phyloP scores from a whole-genome alignment of 2,113 vertebrate species.

The Bos taurus region DNA sequence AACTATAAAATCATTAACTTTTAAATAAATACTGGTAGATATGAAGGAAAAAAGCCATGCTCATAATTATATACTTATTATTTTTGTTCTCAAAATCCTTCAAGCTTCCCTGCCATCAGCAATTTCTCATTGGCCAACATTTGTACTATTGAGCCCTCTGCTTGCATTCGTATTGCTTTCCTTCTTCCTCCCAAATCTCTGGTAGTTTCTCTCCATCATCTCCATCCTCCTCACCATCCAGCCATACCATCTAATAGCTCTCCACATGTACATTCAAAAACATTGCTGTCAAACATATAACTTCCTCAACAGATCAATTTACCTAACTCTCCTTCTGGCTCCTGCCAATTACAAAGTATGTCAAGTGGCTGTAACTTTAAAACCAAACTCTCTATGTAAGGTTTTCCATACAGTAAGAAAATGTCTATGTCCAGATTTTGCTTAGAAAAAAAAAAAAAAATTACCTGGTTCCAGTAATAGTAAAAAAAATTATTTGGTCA shows the following conservation, averaged over 20 bases:
- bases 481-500: neutral
- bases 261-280: neutral
- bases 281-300: neutral
- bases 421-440: neutral
- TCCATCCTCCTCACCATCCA: neutral
- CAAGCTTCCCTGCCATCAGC: neutral
- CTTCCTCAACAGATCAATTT: neutral
- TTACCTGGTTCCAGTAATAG: neutral
- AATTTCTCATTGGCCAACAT: neutral
- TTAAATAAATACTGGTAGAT: neutral
- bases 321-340: neutral
- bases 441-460: neutral
- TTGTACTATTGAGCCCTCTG: neutral
- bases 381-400: neutral
- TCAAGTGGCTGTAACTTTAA: neutral
- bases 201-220: neutral
- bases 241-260: neutral
- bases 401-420: neutral
- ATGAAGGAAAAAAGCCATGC: neutral
- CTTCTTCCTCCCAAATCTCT: neutral
- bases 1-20: neutral
- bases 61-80: neutral
- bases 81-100: neutral
- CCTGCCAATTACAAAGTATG: neutral
- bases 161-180: neutral